Percentiles rank a stretch among this genome's conserved stretches.
phyloP scores from a whole-genome alignment of 2,888 invertebrate species.

The Drosophila sordidapex region DNA sequence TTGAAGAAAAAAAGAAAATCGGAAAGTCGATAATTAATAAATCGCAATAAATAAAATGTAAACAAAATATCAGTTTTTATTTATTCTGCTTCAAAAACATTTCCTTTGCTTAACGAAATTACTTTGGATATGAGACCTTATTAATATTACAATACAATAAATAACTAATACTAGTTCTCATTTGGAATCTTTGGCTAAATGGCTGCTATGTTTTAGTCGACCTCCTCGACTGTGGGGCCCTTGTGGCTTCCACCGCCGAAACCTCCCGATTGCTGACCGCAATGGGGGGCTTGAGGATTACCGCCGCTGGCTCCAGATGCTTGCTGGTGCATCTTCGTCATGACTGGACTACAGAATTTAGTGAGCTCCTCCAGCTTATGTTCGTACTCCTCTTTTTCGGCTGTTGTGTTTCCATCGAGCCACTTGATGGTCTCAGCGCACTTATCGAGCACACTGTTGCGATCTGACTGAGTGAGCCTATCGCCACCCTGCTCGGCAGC shows the following conservation, averaged over 20 bases:
- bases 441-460: conserved; percentile 83
- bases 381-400: conserved; percentile 91
- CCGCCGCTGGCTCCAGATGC: conserved; percentile 47
- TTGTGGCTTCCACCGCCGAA: conserved; percentile 18
- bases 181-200: background rate
- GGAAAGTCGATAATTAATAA: background rate
- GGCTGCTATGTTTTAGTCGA: conserved; percentile 46
- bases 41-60: background rate
- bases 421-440: conserved; percentile 89
- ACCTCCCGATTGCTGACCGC: conserved; percentile 40
- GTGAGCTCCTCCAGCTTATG: conserved; percentile 82
- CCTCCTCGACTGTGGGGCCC: conserved; percentile 58
- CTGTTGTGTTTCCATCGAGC: conserved; percentile 91
- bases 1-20: background rate
- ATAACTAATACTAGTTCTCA: background rate
- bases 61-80: background rate
- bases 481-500: conserved; percentile 88
- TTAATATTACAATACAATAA: background rate
- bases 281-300: conserved; percentile 85
- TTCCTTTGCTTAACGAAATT: background rate
- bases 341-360: conserved; percentile 84
- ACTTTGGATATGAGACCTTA: conserved; percentile 11
- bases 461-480: conserved; percentile 81
- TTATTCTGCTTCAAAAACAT: background rate
- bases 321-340: conserved; percentile 85